phyloP scores from a whole-genome alignment of 2,888 invertebrate genomes.

The Agrotis segetum region DNA sequence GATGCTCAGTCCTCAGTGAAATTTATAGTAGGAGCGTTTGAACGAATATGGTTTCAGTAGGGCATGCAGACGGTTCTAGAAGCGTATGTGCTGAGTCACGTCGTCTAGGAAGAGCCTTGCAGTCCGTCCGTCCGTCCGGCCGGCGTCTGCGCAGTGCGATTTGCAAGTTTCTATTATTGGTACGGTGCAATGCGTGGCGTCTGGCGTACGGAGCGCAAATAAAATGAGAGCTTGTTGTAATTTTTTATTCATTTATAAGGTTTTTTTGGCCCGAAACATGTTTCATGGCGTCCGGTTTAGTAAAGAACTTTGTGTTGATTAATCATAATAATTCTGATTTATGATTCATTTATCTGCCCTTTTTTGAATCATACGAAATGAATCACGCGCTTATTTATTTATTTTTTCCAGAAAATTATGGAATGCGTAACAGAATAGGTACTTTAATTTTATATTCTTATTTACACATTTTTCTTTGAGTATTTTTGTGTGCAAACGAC shows the following conservation, averaged over 20 bases:
- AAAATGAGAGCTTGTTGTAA: constrained; percentile 13
- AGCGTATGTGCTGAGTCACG: constrained; percentile 62
- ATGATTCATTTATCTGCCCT: constrained; percentile 29
- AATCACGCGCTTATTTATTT: constrained; percentile 30
- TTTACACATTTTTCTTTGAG: constrained; percentile 3
- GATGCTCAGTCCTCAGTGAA: constrained; percentile 16
- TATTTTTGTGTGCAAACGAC: constrained; percentile 9
- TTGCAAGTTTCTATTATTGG: constrained; percentile 67
- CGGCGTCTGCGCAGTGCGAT: constrained; percentile 63
- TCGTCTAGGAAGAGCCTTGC: constrained; percentile 72
- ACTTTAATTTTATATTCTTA: not conserved
- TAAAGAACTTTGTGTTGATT: not conserved
- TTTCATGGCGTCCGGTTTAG: constrained; percentile 11
- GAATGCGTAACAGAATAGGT: not conserved
- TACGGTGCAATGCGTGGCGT: constrained; percentile 53
- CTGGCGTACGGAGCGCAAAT: constrained; percentile 54
- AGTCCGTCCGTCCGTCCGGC: constrained; percentile 56
- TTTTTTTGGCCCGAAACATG: not conserved
- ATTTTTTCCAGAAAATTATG: not conserved
- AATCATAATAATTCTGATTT: constrained; percentile 3
- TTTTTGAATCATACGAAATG: constrained; percentile 49
- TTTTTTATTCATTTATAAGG: not conserved
- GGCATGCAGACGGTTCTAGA: constrained; percentile 55
- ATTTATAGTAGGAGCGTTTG: constrained; percentile 37
- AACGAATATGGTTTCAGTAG: constrained; percentile 54